Evolutionary conservation across 1,140 invertebrate species (phyloP).

Genomic region (Nasonia vitripennis): DNA sequence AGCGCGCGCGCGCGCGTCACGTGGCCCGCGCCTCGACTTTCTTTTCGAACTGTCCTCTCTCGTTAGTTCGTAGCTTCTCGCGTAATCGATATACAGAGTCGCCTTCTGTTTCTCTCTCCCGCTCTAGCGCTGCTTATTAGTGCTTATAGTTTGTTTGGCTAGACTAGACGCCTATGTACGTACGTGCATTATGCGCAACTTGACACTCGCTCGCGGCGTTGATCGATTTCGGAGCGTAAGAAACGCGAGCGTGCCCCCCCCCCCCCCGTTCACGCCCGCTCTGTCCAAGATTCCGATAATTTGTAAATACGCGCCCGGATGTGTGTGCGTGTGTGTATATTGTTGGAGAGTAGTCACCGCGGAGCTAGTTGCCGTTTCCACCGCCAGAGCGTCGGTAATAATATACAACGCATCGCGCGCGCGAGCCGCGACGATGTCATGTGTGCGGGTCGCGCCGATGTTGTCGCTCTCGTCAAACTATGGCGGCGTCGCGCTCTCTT

Average conservation of each 20-base stretch:
- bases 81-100: slow-evolving; percentile 19
- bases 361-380: neutral
- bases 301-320: too few relatives aligned
- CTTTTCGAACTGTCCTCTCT: slow-evolving; percentile 49
- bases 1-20: slow-evolving; percentile 35
- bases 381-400: neutral
- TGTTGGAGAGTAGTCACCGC: neutral
- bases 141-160: neutral
- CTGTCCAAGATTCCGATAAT: too few relatives aligned
- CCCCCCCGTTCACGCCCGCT: too few relatives aligned
- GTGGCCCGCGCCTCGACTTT: slow-evolving; percentile 38
- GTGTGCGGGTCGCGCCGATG: neutral
- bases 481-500: neutral
- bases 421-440: too few relatives aligned
- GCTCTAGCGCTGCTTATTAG: neutral
- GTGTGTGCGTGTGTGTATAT: too few relatives aligned
- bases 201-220: neutral
- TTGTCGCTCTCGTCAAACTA: neutral
- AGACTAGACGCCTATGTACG: neutral
- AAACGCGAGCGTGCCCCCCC: neutral
- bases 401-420: neutral
- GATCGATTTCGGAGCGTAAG: neutral
- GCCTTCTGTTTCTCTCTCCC: neutral
- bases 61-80: neutral
- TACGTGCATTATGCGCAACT: too few relatives aligned